Percentiles rank a stretch among this genome's conserved stretches.
phyloP scores from a whole-genome alignment of 2,797 vertebrate species.

The Acipenser oxyrinchus region DNA sequence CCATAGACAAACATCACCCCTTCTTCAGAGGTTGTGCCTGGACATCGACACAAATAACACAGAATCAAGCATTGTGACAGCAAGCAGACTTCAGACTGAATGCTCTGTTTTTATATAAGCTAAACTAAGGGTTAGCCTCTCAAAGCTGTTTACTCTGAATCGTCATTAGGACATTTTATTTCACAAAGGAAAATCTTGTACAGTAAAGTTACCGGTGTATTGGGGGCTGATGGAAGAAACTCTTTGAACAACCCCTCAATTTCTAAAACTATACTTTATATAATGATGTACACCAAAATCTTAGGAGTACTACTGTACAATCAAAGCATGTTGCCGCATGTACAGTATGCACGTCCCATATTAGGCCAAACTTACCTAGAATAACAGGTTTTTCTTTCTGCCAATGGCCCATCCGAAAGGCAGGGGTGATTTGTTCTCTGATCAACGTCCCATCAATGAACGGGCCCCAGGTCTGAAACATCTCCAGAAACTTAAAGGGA shows the following conservation, averaged over 20 bases:
- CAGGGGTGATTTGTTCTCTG: conserved; percentile 51
- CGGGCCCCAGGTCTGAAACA: conserved; percentile 64
- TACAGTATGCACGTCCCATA: background rate
- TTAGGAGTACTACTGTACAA: background rate
- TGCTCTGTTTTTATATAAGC: no score
- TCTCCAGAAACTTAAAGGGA: conserved; percentile 60
- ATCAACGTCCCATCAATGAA: conserved; percentile 55
- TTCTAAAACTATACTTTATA: no score
- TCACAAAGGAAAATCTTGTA: no score
- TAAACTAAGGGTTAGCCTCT: no score
- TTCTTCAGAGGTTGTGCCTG: conserved; percentile 66
- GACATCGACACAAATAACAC: background rate
- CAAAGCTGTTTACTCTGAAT: no score
- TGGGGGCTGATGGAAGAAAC: no score
- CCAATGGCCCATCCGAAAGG: conserved; percentile 60
- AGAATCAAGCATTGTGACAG: background rate
- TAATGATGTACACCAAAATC: no score
- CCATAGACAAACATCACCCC: conserved; percentile 55
- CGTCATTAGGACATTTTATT: no score
- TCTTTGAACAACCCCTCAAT: no score
- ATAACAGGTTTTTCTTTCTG: conserved; percentile 60
- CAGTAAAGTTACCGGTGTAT: no score
- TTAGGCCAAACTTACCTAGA: conserved; percentile 42
- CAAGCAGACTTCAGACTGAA: background rate
- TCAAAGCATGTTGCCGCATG: background rate